Conservation (phyloP, 2,888 invertebrate genomes). For the Anthoptus insignis region DNA sequence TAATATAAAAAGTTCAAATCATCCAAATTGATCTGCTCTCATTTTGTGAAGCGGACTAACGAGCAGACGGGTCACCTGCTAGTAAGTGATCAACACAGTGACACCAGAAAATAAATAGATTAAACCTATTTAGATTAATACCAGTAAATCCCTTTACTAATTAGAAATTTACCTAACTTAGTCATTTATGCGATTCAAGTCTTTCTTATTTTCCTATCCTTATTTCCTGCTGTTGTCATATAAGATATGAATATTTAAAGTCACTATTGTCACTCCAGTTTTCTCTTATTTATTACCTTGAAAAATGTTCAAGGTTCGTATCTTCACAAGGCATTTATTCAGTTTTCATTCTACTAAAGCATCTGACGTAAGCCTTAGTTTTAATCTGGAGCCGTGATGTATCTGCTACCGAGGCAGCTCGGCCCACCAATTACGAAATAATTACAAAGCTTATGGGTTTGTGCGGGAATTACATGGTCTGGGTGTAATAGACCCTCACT, state of each 20-base stretch:
- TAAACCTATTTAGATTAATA: too few species aligned
- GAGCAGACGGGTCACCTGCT: too few species aligned
- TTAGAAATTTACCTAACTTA: too few species aligned
- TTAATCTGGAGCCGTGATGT: slow-evolving; percentile 70
- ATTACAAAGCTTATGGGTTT: slow-evolving; percentile 71
- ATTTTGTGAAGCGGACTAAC: too few species aligned
- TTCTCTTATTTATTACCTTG: slow-evolving; percentile 9
- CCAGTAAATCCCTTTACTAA: too few species aligned
- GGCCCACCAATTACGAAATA: slow-evolving; percentile 81
- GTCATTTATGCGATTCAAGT: too few species aligned
- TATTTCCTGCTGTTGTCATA: neutral
- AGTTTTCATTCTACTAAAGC: neutral
- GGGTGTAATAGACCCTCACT: slow-evolving; percentile 38
- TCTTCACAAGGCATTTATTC: neutral
- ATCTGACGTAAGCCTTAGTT: slow-evolving; percentile 50
- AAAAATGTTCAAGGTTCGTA: neutral
- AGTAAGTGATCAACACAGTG: too few species aligned
- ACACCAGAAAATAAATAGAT: too few species aligned
- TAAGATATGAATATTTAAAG: too few species aligned
- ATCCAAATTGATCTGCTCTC: too few species aligned
- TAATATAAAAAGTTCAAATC: too few species aligned
- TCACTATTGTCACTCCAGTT: neutral
- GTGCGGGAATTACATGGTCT: slow-evolving; percentile 35
- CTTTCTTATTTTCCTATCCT: neutral
- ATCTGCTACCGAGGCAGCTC: slow-evolving; percentile 72